phyloP scores from a whole-genome alignment of 2,888 invertebrate genomes.

The Drosophila eohydei region DNA sequence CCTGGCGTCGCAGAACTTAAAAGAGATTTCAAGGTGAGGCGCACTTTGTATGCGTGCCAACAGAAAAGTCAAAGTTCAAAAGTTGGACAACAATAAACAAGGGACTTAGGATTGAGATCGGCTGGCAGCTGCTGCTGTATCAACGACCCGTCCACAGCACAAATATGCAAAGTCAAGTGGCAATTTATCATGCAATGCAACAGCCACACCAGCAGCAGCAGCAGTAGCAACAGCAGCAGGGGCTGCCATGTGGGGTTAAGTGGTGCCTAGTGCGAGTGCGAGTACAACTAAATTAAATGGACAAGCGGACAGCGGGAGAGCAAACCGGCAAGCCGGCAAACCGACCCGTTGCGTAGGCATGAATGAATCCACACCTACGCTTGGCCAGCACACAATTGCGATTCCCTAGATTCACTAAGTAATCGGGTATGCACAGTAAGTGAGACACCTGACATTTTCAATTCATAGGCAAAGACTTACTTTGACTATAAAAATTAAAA shows the following conservation, averaged over 20 bases:
- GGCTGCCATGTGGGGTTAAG: slow-evolving; percentile 64
- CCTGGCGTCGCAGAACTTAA: slow-evolving; percentile 43
- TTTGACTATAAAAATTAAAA: background rate
- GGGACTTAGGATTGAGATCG: slow-evolving; percentile 35
- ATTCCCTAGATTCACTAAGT: slow-evolving; percentile 9
- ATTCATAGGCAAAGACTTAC: too few relatives aligned
- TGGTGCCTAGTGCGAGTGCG: slow-evolving; percentile 42
- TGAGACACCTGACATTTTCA: background rate
- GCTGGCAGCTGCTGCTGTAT: slow-evolving; percentile 19
- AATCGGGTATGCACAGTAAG: background rate
- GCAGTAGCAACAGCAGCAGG: background rate
- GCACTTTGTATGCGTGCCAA: slow-evolving; percentile 12
- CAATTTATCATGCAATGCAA: slow-evolving; percentile 75
- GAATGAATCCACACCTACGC: slow-evolving; percentile 61
- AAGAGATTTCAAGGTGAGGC: slow-evolving; percentile 70
- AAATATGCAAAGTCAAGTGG: slow-evolving; percentile 81
- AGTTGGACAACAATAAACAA: slow-evolving; percentile 61
- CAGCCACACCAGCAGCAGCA: slow-evolving; percentile 14
- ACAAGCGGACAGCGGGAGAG: slow-evolving; percentile 33
- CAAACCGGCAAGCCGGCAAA: slow-evolving; percentile 19
- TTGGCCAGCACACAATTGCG: slow-evolving; percentile 9
- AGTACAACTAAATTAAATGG: slow-evolving; percentile 68
- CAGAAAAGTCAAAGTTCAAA: slow-evolving; percentile 70
- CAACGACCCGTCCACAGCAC: slow-evolving; percentile 51
- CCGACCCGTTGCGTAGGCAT: slow-evolving; percentile 55